phyloP scores from a whole-genome alignment of 2,888 invertebrate species.

The Cyclophora albipunctata region DNA sequence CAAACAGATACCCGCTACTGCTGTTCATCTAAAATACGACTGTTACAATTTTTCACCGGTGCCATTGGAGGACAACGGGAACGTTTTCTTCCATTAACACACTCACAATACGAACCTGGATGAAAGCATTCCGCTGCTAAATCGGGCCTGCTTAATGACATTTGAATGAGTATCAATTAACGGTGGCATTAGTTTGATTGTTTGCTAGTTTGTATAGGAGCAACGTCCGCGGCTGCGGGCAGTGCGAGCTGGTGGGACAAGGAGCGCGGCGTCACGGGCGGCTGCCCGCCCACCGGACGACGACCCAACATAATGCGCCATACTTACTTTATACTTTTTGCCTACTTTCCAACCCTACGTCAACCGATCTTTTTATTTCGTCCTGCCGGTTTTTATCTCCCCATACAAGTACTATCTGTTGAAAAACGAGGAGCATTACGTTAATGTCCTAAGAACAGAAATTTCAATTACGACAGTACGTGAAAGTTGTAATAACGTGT shows the following conservation, averaged over 20 bases:
- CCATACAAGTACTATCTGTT: no score
- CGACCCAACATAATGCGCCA: conserved; percentile 32
- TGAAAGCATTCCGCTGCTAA: no score
- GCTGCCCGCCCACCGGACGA: conserved; percentile 50
- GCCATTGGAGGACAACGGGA: no score
- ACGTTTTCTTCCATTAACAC: no score
- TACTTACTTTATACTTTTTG: conserved; percentile 13
- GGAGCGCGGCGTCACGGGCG: conserved; percentile 52
- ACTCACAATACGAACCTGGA: no score
- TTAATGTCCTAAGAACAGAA: no score
- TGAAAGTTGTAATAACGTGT: no score
- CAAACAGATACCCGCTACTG: conserved; percentile 10
- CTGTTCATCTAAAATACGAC: conserved; percentile 10
- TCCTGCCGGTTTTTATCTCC: not conserved
- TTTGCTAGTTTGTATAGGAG: conserved; percentile 27
- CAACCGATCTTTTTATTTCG: no score
- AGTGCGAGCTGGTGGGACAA: conserved; percentile 29
- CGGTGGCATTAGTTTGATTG: conserved; percentile 4
- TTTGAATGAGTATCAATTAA: no score
- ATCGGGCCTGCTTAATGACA: no score
- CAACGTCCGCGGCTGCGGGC: conserved; percentile 39
- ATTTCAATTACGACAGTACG: no score
- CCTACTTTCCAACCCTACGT: conserved; percentile 4
- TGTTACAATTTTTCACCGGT: conserved; percentile 22
- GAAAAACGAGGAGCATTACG: no score